phyloP scores from a whole-genome alignment of 1,140 invertebrate genomes.

The Polyergus mexicanus region DNA sequence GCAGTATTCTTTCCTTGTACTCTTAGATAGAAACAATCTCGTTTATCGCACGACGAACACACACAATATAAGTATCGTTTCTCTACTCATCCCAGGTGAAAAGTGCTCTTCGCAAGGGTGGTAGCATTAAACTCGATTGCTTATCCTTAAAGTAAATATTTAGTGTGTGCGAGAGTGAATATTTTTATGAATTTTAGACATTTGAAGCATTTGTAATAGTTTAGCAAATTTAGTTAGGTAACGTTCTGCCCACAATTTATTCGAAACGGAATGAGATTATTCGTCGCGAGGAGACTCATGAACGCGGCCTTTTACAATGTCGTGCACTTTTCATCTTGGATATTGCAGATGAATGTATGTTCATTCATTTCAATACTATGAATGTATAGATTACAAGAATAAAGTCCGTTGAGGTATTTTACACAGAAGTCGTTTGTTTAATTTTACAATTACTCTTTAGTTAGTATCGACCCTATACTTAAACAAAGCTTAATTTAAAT shows the following conservation, averaged over 20 bases:
- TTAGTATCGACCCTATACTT: not conserved
- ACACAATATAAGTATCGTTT: slow-evolving; percentile 50
- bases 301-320: not conserved
- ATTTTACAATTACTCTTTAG: not conserved
- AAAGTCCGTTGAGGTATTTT: slow-evolving; percentile 69
- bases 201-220: slow-evolving; percentile 41
- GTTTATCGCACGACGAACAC: slow-evolving; percentile 47
- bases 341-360: slow-evolving; percentile 67
- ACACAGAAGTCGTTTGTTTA: slow-evolving; percentile 24
- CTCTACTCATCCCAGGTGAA: slow-evolving; percentile 48
- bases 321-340: slow-evolving; percentile 60
- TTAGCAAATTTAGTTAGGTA: slow-evolving; percentile 23
- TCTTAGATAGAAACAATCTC: slow-evolving; percentile 64
- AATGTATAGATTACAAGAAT: slow-evolving; percentile 71
- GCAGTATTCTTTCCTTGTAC: slow-evolving; percentile 70
- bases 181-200: slow-evolving; percentile 62
- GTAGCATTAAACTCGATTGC: slow-evolving; percentile 27
- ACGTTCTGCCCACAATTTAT: slow-evolving; percentile 32
- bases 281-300: not conserved
- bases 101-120: slow-evolving; percentile 32
- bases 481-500: not conserved
- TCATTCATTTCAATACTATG: slow-evolving; percentile 67
- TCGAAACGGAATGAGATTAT: slow-evolving; percentile 27
- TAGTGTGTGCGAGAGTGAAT: slow-evolving; percentile 47
- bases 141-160: slow-evolving; percentile 27